phyloP scores from a whole-genome alignment of 2,113 vertebrate species.

The Nymphicus hollandicus region DNA sequence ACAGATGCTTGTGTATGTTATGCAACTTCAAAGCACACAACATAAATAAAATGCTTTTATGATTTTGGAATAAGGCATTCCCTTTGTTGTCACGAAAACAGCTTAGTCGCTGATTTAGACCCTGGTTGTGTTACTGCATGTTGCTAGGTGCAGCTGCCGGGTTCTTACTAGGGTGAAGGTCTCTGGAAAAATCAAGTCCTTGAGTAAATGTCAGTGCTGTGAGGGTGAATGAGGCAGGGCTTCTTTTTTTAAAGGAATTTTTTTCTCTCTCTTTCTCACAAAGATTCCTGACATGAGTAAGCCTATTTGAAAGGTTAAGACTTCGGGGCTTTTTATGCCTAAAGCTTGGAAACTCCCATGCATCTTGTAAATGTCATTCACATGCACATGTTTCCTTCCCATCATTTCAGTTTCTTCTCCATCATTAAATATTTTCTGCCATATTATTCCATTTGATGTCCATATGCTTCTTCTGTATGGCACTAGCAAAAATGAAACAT shows the following conservation, averaged over 20 bases:
- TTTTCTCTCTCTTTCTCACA: not conserved
- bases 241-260: not conserved
- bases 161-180: not conserved
- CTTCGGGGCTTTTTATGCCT: not conserved
- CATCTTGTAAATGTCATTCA: slow-evolving; percentile 12
- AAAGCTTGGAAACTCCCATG: slow-evolving; percentile 2
- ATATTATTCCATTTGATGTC: not conserved
- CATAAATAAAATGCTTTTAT: not conserved
- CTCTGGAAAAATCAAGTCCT: not conserved
- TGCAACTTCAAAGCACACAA: not conserved
- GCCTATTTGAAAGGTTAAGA: slow-evolving; percentile 5
- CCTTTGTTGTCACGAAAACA: not conserved
- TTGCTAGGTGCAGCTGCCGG: not conserved
- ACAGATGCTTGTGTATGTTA: not conserved
- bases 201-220: not conserved
- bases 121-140: accelerated
- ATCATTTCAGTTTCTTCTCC: slow-evolving; percentile 2
- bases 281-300: not conserved
- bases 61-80: not conserved
- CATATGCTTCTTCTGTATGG: slow-evolving; percentile 20
- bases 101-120: not conserved
- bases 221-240: not conserved
- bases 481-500: slow-evolving; percentile 51
- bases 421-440: not conserved
- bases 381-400: not conserved